Percentiles rank a stretch among this genome's conserved stretches.
phyloP scores from a whole-genome alignment of 2,888 invertebrate genomes.

The Proisotoma minuta region DNA sequence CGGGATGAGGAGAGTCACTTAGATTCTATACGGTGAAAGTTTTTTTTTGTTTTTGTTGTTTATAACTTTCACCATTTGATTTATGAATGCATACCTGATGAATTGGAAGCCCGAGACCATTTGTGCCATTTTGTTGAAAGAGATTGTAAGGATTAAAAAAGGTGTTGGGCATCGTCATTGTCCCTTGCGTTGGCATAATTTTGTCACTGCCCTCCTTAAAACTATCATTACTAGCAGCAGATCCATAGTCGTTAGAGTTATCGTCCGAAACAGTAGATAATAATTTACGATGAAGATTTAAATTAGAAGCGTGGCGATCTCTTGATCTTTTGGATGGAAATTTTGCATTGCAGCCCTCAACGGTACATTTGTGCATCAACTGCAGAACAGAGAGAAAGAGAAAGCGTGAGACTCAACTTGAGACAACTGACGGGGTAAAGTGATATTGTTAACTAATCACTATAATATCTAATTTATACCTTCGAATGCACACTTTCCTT shows the following conservation, averaged over 20 bases:
- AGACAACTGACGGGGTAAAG: no score
- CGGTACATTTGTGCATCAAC: slow-evolving; percentile 89
- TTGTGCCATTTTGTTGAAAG: slow-evolving; percentile 39
- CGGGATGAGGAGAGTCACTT: background rate
- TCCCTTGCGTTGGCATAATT: slow-evolving; percentile 3
- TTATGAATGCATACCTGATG: slow-evolving; percentile 23
- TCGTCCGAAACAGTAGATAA: slow-evolving; percentile 62
- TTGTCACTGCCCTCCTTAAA: slow-evolving; percentile 11
- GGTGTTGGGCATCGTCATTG: slow-evolving; percentile 21
- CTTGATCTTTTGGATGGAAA: slow-evolving; percentile 89
- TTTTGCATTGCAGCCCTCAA: slow-evolving; percentile 90
- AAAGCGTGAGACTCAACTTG: no score
- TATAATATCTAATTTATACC: slow-evolving; percentile 21
- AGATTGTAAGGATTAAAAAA: slow-evolving; percentile 44
- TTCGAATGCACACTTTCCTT: slow-evolving; percentile 91
- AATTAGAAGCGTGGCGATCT: slow-evolving; percentile 79
- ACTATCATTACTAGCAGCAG: slow-evolving; percentile 28
- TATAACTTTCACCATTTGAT: no score
- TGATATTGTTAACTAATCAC: background rate
- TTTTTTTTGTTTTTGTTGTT: no score
- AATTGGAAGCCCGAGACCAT: slow-evolving; percentile 20
- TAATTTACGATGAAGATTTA: slow-evolving; percentile 84
- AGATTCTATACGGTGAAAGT: no score
- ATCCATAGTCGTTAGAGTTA: slow-evolving; percentile 7
- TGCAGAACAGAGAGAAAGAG: slow-evolving; percentile 20